Base-by-base conservation (phyloP, 1,140 invertebrate species). In the Drosophila subpulchrella region DNA sequence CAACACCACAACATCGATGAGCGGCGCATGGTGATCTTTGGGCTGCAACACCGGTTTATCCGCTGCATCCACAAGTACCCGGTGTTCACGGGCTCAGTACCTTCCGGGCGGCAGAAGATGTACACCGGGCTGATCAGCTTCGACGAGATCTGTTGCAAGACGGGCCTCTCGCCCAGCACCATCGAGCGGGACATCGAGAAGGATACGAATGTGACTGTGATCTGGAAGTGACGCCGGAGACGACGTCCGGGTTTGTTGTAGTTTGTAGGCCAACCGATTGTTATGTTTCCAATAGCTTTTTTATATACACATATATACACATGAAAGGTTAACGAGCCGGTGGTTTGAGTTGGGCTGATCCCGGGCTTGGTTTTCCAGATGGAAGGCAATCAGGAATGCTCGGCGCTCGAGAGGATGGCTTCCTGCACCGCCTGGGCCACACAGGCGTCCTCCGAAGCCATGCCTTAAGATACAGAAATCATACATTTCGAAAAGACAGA, bases 1-100 rank as follows among this genome's bases (percentile, higher is more conserved):
- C 79, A 93, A 13, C 63, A 93, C 6, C 80, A 91, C 24, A 92
- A 92, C 93, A 96, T 97, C 63, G 96, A 97, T 82, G 96, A 97
- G 76, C 93, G 97, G n/a, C 96, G 96, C 79, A 94, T 99, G n/a
- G 95, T 99, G 1, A 96, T 97, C 84, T 99, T 98, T 94, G 97
- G 97, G 2, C 92, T 98, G 38, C 94, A 98, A 57, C 96, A 98
- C 91, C 96, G 96, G 0, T 93, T 98, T 13, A 96, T 99, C 63
- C 94, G 97, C 44, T 94, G 97, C 78, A 94, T 99, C 6, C 95
- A 97, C 77, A 94, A 94, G 51, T 96, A 96, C 89, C 95, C 95
- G 8, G 93, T 95, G 11, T 94, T 94, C 67, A 92, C 94, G 4
- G 93, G 93, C 3, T 91, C 81, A 11, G 83, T 92, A 30, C 84